Conservation (phyloP, 2,797 vertebrate genomes). For the Sarcoramphus papa region DNA sequence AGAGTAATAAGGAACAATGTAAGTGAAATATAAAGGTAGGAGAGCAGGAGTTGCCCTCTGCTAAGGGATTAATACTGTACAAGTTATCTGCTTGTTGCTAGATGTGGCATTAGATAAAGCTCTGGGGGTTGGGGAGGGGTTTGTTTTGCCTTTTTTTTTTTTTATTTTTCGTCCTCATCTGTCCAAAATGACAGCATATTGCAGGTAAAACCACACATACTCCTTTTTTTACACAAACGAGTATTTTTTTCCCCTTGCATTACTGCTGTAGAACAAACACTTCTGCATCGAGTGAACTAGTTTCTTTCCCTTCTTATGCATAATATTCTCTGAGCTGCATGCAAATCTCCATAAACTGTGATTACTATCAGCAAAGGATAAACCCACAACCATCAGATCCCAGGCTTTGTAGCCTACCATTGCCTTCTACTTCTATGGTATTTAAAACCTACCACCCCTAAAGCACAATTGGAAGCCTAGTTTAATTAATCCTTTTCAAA, state of each 20-base stretch:
- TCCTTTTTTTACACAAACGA: not conserved
- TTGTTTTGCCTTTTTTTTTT: not conserved
- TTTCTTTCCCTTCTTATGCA: not conserved
- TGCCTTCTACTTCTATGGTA: not conserved
- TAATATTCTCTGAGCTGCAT: not conserved
- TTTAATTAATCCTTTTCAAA: not conserved
- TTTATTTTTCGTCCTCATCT: not conserved
- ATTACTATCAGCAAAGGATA: not conserved
- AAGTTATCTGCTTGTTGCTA: not conserved
- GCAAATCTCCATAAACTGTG: not conserved
- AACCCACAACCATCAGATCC: not conserved
- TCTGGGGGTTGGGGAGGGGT: not conserved
- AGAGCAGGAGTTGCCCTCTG: not conserved
- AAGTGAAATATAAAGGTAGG: not conserved
- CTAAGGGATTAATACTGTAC: not conserved
- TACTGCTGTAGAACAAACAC: not conserved
- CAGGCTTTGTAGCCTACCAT: not conserved
- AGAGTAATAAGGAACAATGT: not conserved
- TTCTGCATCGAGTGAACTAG: not conserved
- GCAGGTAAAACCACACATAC: not conserved
- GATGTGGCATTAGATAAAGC: not conserved
- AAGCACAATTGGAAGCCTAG: not conserved
- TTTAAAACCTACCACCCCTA: not conserved
- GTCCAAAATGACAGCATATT: not conserved
- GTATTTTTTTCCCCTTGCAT: not conserved